Conservation (phyloP, 2,113 vertebrate species). For the Carassius auratus region DNA sequence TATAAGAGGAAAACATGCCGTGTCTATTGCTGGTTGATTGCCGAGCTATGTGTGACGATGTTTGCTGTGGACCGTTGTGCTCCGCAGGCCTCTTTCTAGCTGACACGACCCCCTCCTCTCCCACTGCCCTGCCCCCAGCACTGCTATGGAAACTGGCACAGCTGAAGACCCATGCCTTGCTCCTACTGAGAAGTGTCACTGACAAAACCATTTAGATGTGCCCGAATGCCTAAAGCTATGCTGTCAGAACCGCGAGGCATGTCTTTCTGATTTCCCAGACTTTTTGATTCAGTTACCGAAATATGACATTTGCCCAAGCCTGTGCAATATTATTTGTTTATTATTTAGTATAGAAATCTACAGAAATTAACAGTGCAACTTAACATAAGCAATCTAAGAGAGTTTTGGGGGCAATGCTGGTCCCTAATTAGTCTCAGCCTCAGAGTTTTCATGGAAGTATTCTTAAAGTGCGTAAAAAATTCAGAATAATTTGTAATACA, state of each 20-base stretch:
- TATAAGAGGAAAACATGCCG: slow-evolving; percentile 28
- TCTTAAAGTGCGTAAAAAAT: too few relatives aligned
- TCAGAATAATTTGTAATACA: too few relatives aligned
- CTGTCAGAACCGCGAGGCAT: slow-evolving; percentile 18
- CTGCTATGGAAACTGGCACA: slow-evolving; percentile 57
- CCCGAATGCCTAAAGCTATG: slow-evolving; percentile 41
- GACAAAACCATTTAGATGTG: slow-evolving; percentile 38
- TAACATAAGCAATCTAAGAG: neutral
- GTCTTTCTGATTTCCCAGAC: neutral
- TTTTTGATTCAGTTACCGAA: neutral
- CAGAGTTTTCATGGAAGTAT: too few relatives aligned
- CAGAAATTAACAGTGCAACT: neutral
- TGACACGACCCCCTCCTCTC: neutral
- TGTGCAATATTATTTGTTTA: neutral
- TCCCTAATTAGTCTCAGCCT: too few relatives aligned
- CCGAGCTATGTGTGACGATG: slow-evolving; percentile 36
- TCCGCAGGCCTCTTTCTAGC: slow-evolving; percentile 21
- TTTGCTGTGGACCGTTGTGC: slow-evolving; percentile 43
- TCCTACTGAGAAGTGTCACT: slow-evolving; percentile 46
- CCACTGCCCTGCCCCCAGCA: slow-evolving; percentile 29
- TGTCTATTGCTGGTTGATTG: slow-evolving; percentile 33
- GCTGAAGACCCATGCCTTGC: slow-evolving; percentile 46
- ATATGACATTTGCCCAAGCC: too few relatives aligned
- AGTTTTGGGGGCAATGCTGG: neutral
- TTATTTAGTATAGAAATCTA: neutral